These are phyloP conservation scores for Theonella swinhoei DNA, from an alignment of 37 sponge, comb jelly and placozoan species.

Conservation along the genomic window DNA sequence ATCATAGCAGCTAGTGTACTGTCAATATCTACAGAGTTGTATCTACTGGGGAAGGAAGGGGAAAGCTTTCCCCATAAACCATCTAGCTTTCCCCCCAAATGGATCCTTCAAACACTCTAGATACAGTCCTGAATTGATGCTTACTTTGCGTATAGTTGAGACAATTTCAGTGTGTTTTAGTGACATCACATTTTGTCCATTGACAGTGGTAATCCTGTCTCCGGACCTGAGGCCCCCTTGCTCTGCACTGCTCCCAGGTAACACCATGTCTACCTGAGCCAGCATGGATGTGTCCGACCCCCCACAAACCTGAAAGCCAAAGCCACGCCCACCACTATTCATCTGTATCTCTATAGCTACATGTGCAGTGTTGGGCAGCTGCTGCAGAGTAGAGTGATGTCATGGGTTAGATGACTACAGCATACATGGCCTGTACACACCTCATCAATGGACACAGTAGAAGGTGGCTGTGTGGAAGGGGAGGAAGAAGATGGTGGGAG, in stretches of 20 bases:
- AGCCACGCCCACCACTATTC: constrained; percentile 55
- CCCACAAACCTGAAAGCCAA: constrained; percentile 79
- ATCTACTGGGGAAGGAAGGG: too few species aligned
- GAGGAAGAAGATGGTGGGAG: too few species aligned
- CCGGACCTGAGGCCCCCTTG: constrained; percentile 36
- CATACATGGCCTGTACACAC: too few species aligned
- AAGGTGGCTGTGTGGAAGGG: too few species aligned
- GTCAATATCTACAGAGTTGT: not conserved
- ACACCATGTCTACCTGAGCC: constrained; percentile 56
- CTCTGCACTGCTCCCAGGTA: constrained; percentile 73
- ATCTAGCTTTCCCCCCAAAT: too few species aligned
- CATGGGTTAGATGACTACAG: too few species aligned
- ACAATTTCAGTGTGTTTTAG: constrained; percentile 66
- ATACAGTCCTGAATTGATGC: too few species aligned
- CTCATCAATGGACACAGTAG: not conserved
- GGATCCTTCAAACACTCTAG: not conserved
- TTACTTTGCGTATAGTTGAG: too few species aligned
- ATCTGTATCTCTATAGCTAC: constrained; percentile 30
- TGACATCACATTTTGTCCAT: constrained; percentile 3
- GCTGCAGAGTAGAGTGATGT: too few species aligned
- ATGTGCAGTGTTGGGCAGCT: not conserved
- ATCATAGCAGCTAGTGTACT: not conserved
- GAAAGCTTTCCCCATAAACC: too few species aligned
- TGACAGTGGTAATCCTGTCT: constrained; percentile 53
- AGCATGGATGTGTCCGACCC: constrained; percentile 41